Evolutionary conservation across 2,113 vertebrate species (phyloP).

Genomic region (Aegotheles bennettii): DNA sequence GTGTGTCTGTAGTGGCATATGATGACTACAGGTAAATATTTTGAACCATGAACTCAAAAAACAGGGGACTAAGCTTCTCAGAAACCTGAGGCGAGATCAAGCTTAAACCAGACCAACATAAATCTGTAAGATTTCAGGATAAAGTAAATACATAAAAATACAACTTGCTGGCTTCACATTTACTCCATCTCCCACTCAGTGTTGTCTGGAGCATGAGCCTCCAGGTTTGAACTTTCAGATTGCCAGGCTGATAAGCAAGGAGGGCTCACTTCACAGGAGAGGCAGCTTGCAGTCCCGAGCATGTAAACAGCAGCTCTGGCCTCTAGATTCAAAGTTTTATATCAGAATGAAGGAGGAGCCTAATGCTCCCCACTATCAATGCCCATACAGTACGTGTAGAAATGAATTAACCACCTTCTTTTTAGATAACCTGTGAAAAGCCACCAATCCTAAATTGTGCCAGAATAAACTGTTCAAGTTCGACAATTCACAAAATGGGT

Average conservation of each 20-base stretch:
- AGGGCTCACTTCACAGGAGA: background rate
- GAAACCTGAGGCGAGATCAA: background rate
- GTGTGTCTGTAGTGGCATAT: background rate
- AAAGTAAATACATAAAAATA: background rate
- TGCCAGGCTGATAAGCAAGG: background rate
- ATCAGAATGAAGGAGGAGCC: background rate
- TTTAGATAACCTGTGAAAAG: background rate
- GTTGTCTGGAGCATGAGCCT: background rate
- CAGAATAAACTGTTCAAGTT: background rate
- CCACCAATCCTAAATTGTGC: background rate
- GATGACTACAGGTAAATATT: background rate
- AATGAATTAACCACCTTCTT: background rate
- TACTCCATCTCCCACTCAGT: background rate
- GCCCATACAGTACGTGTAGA: background rate
- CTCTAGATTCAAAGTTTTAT: background rate
- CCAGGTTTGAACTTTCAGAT: background rate
- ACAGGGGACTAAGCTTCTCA: background rate
- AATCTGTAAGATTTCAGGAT: background rate
- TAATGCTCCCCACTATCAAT: background rate
- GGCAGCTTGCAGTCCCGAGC: background rate
- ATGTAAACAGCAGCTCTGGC: background rate
- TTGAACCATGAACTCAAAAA: background rate
- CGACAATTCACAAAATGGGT: conserved; percentile 7
- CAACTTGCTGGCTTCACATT: background rate
- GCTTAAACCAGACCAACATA: background rate